These are phyloP conservation scores for Lasioglossum oenotherae DNA, from an alignment of 2,888 invertebrate genomes.

Conservation along the genomic window DNA sequence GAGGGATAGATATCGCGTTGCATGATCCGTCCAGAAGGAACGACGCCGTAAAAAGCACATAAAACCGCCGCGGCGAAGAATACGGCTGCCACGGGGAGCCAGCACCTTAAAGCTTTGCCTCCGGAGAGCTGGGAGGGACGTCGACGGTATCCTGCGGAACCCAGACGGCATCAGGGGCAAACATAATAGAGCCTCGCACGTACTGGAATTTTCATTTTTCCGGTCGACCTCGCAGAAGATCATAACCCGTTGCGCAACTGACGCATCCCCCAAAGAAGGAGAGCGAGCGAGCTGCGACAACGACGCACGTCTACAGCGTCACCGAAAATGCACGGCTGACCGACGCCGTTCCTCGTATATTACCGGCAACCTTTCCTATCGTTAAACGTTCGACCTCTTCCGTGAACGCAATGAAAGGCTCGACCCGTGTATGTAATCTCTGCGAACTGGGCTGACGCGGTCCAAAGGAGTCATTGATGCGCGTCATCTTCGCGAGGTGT, in stretches of 20 bases:
- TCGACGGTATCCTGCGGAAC: constrained; percentile 33
- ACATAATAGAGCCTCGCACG: constrained; percentile 75
- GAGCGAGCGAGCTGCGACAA: not conserved
- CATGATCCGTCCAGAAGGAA: constrained; percentile 60
- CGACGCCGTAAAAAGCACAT: constrained; percentile 70
- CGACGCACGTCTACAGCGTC: constrained; percentile 34
- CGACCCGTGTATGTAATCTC: constrained; percentile 2
- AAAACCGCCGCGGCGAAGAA: constrained; percentile 66
- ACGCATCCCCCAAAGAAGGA: not conserved
- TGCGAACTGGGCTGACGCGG: not conserved
- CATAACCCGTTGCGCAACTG: constrained; percentile 67
- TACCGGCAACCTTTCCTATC: constrained; percentile 32
- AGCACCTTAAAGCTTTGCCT: constrained; percentile 69
- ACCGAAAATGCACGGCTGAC: constrained; percentile 72
- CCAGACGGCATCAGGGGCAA: constrained; percentile 51
- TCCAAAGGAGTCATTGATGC: not conserved
- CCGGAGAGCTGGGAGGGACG: constrained; percentile 52
- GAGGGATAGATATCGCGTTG: constrained; percentile 59
- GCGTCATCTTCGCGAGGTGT: not conserved
- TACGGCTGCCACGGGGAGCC: constrained; percentile 58
- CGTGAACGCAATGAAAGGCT: not conserved
- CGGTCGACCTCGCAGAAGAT: constrained; percentile 79
- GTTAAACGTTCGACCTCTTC: constrained; percentile 47
- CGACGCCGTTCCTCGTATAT: constrained; percentile 61
- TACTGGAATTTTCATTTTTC: constrained; percentile 81